These are phyloP conservation scores for Sericinus montela DNA, from an alignment of 2,888 invertebrate genomes.

Conservation along the genomic window DNA sequence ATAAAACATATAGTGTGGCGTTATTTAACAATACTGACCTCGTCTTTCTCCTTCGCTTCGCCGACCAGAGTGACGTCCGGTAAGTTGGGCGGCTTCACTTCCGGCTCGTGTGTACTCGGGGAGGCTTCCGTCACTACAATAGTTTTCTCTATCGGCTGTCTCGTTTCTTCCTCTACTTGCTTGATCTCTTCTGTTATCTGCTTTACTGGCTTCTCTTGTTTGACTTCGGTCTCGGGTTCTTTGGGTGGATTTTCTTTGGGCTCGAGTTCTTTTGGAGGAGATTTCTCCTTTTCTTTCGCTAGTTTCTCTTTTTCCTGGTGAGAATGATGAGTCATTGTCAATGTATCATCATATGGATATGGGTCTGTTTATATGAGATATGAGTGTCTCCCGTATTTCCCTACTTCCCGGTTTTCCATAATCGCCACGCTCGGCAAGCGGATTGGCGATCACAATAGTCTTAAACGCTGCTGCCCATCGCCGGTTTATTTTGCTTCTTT, in stretches of 20 bases:
- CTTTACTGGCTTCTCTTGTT: constrained; percentile 3
- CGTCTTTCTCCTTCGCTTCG: constrained; percentile 41
- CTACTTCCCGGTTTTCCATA: no score
- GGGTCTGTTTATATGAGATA: no score
- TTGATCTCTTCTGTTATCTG: background rate
- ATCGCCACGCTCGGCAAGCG: background rate
- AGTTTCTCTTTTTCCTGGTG: constrained; percentile 55
- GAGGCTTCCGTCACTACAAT: background rate
- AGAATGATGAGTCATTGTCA: background rate
- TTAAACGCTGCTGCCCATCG: no score
- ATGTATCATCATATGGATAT: no score
- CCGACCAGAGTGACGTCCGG: constrained; percentile 65
- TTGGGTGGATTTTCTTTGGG: constrained; percentile 19
- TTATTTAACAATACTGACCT: constrained; percentile 22
- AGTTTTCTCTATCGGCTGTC: background rate
- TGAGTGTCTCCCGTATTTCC: no score
- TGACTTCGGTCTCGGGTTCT: constrained; percentile 5
- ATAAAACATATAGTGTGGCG: no score
- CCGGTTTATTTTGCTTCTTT: no score
- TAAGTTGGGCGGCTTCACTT: constrained; percentile 37
- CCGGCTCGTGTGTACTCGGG: constrained; percentile 4
- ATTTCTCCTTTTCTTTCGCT: constrained; percentile 35
- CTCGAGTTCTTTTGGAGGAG: constrained; percentile 25
- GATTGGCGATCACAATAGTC: background rate
- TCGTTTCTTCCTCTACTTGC: background rate